phyloP scores from a whole-genome alignment of 2,888 invertebrate species.

The Nomada flava region DNA sequence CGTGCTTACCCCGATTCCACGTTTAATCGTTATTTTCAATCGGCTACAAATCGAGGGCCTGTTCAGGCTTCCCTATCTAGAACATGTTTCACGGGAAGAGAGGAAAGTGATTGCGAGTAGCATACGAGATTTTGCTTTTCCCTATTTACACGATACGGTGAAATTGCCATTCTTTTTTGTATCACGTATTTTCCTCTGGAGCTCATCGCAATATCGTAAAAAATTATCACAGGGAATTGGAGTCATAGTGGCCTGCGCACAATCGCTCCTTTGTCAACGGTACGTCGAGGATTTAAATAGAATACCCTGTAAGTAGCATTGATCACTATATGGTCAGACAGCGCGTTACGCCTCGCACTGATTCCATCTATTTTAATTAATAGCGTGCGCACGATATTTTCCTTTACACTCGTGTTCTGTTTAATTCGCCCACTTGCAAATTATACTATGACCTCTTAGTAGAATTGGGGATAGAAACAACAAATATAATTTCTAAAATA shows the following conservation, averaged over 20 bases:
- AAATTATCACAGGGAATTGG: slow-evolving; percentile 6
- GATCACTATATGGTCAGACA: not conserved
- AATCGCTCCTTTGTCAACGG: not conserved
- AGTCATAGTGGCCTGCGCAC: not conserved
- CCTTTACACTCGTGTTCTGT: no score
- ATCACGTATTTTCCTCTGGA: not conserved
- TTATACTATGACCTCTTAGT: no score
- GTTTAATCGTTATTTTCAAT: slow-evolving; percentile 67
- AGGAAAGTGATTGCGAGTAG: slow-evolving; percentile 29
- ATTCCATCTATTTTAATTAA: no score
- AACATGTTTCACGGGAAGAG: slow-evolving; percentile 30
- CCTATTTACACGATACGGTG: slow-evolving; percentile 50
- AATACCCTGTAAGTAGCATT: not conserved
- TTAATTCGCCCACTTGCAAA: no score
- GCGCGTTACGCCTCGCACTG: no score
- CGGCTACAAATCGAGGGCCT: slow-evolving; percentile 55
- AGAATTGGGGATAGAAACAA: no score
- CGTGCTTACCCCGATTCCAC: slow-evolving; percentile 52
- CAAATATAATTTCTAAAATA: no score
- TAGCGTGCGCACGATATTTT: no score
- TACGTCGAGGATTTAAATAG: not conserved
- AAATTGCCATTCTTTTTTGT: slow-evolving; percentile 39
- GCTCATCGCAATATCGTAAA: not conserved
- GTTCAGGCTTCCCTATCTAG: slow-evolving; percentile 47
- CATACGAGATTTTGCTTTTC: slow-evolving; percentile 42